phyloP scores from a whole-genome alignment of 2,113 vertebrate genomes.

The Amblyornis subalaris region DNA sequence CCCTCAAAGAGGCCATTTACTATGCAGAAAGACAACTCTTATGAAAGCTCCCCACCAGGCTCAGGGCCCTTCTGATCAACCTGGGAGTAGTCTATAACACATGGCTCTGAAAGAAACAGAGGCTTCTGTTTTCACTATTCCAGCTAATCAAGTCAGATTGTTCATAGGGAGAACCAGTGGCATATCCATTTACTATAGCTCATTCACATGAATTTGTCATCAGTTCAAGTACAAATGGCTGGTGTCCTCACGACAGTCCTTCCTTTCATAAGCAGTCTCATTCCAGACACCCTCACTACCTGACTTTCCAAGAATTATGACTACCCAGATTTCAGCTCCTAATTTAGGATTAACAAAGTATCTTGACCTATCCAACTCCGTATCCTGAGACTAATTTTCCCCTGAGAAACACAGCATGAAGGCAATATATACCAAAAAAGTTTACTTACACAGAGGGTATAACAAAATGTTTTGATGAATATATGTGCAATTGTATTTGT shows the following conservation, averaged over 20 bases:
- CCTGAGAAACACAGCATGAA: not conserved
- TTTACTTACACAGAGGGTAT: not conserved
- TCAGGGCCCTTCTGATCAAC: not conserved
- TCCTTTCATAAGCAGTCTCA: not conserved
- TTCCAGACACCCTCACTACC: not conserved
- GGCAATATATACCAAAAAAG: not conserved
- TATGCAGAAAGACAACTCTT: not conserved
- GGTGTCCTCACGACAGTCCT: not conserved
- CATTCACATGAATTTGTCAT: not conserved
- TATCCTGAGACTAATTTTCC: not conserved
- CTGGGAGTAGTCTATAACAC: not conserved
- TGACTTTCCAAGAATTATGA: not conserved
- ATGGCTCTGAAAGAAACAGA: not conserved
- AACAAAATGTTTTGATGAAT: not conserved
- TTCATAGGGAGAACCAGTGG: not conserved
- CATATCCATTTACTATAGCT: not conserved
- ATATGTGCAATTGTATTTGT: not conserved
- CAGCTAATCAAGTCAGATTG: not conserved
- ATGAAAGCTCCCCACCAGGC: not conserved
- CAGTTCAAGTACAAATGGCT: not conserved
- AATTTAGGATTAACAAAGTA: not conserved
- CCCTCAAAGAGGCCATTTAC: not conserved
- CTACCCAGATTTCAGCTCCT: not conserved
- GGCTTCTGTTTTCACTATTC: not conserved
- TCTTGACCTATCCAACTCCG: not conserved